A percentile compares a stretch with the other conserved stretches of the same genome.
phyloP scores from a whole-genome alignment of 2,888 invertebrate species.

The Abscondita cerata region DNA sequence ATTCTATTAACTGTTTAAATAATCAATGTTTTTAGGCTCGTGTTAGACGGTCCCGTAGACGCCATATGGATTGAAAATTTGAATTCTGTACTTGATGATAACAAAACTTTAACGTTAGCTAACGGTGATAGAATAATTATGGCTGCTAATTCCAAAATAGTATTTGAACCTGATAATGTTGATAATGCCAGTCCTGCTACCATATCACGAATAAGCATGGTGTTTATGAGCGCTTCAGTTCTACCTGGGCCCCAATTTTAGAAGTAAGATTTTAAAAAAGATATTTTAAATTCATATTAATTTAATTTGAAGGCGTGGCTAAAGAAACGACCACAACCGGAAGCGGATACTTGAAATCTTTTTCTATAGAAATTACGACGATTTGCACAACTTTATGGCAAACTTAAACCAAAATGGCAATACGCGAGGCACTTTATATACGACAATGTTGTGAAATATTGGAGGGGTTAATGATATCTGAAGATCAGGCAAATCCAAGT shows the following conservation, averaged over 20 bases:
- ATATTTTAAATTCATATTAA: too few species aligned
- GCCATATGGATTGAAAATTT: constrained; percentile 95
- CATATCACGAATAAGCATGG: constrained; percentile 91
- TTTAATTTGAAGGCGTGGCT: constrained; percentile 77
- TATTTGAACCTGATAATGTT: constrained; percentile 90
- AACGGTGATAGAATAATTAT: constrained; percentile 92
- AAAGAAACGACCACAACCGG: constrained; percentile 68
- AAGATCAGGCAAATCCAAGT: too few species aligned
- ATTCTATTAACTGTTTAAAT: too few species aligned
- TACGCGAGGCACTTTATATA: constrained; percentile 83
- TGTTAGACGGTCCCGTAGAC: constrained; percentile 90
- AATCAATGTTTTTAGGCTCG: constrained; percentile 61
- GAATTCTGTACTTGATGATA: constrained; percentile 90
- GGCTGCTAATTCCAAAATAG: constrained; percentile 85
- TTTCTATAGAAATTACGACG: constrained; percentile 77
- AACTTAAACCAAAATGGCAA: constrained; percentile 75
- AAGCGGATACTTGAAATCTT: constrained; percentile 66
- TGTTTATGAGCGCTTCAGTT: constrained; percentile 86
- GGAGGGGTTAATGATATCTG: constrained; percentile 76
- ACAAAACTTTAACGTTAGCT: constrained; percentile 87
- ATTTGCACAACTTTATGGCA: constrained; percentile 73
- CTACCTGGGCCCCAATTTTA: constrained; percentile 82
- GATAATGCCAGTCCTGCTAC: constrained; percentile 94
- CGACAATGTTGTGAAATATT: constrained; percentile 81
- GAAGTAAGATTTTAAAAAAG: constrained; percentile 66